A percentile compares a stretch with the other conserved stretches of the same genome.
Evolutionary conservation across 2,888 invertebrate genomes (phyloP).

Genomic region (Ochropleura leucogaster): DNA sequence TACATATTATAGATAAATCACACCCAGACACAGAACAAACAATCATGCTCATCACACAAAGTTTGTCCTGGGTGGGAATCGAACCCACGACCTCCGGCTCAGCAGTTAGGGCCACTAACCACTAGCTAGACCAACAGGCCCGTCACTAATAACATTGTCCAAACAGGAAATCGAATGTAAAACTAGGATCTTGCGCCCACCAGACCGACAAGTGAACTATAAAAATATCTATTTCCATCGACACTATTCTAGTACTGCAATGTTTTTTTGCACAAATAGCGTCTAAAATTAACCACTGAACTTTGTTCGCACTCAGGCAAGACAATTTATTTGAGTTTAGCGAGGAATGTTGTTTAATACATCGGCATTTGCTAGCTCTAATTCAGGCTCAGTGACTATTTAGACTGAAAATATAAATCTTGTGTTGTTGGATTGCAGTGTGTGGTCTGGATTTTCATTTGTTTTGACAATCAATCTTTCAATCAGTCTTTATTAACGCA

Average conservation of each 20-base stretch:
- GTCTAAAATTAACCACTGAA: slow-evolving; percentile 47
- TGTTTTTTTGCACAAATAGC: slow-evolving; percentile 29
- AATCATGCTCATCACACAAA: too few relatives aligned
- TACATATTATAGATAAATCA: too few relatives aligned
- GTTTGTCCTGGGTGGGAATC: too few relatives aligned
- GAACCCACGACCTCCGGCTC: too few relatives aligned
- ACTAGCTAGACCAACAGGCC: too few relatives aligned
- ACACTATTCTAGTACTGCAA: slow-evolving; percentile 11
- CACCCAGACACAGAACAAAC: too few relatives aligned
- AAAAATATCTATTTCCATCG: slow-evolving; percentile 9
- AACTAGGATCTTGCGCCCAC: too few relatives aligned
- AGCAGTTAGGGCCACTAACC: too few relatives aligned
- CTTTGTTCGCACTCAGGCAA: slow-evolving; percentile 40
- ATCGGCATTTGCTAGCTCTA: slow-evolving; percentile 35
- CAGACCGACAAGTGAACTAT: too few relatives aligned
- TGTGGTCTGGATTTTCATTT: slow-evolving; percentile 19
- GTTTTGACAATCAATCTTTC: slow-evolving; percentile 9
- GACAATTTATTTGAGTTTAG: slow-evolving; percentile 46
- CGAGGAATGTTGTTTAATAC: slow-evolving; percentile 40
- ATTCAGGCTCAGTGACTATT: slow-evolving; percentile 19
- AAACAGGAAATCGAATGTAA: too few relatives aligned
- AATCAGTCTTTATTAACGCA: background rate
- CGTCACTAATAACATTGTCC: too few relatives aligned
- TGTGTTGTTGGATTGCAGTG: slow-evolving; percentile 9
- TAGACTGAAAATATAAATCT: slow-evolving; percentile 20